Percentiles rank a stretch among this genome's conserved stretches.
Conservation (phyloP, 2,888 invertebrate species). For the Amblyteles armatorius region DNA sequence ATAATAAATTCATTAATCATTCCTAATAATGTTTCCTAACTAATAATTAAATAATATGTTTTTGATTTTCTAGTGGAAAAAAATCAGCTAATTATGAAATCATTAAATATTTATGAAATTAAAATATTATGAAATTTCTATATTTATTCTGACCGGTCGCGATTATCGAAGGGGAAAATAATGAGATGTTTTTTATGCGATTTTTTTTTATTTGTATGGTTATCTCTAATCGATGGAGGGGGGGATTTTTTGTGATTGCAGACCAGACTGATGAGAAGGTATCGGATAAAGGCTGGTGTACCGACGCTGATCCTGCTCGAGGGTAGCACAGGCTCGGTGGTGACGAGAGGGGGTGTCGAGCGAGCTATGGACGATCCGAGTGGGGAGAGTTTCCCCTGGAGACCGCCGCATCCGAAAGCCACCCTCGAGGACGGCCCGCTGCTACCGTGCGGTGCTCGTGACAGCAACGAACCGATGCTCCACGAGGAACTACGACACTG, state of each 20-base stretch:
- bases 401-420: conserved; percentile 87
- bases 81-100: no score
- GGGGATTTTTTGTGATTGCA: conserved; percentile 83
- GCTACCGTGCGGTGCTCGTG: conserved; percentile 80
- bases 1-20: no score
- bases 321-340: conserved; percentile 88
- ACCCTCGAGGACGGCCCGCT: conserved; percentile 83
- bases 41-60: no score
- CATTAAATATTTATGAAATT: no score
- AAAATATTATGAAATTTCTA: neutral
- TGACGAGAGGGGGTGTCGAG: conserved; percentile 88
- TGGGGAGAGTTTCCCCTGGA: conserved; percentile 91
- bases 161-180: conserved; percentile 4
- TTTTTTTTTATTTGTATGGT: neutral
- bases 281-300: conserved; percentile 91
- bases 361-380: conserved; percentile 89
- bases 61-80: no score
- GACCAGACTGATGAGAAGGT: conserved; percentile 91
- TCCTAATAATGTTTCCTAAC: no score
- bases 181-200: neutral
- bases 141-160: neutral
- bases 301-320: conserved; percentile 91
- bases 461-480: conserved; percentile 84
- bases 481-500: conserved; percentile 88
- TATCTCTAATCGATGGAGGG: neutral